These are phyloP conservation scores for Pseudoips prasinana DNA, from an alignment of 2,888 invertebrate species.

Conservation along the genomic window DNA sequence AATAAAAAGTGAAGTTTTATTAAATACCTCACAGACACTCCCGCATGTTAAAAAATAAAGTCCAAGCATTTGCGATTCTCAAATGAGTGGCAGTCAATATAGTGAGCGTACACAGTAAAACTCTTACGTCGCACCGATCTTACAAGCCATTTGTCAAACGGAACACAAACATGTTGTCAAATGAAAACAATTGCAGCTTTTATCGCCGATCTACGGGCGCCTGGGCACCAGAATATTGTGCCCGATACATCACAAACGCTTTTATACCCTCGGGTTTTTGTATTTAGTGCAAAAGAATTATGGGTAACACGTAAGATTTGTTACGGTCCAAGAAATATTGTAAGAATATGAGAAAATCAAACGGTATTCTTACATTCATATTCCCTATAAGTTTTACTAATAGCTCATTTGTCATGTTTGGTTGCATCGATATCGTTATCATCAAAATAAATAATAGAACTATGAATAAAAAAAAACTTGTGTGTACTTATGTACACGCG, in stretches of 20 bases:
- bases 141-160: slow-evolving; percentile 51
- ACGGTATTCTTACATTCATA: too few relatives aligned
- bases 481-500: too few relatives aligned
- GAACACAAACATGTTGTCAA: slow-evolving; percentile 58
- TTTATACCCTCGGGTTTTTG: slow-evolving; percentile 17
- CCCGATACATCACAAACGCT: slow-evolving; percentile 29
- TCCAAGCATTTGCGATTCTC: slow-evolving; percentile 5
- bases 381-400: too few relatives aligned
- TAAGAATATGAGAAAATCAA: too few relatives aligned
- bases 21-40: too few relatives aligned
- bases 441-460: too few relatives aligned
- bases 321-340: too few relatives aligned
- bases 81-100: slow-evolving; percentile 32
- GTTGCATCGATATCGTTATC: too few relatives aligned
- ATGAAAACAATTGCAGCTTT: slow-evolving; percentile 57
- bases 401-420: too few relatives aligned
- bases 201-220: slow-evolving; percentile 37
- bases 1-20: too few relatives aligned
- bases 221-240: slow-evolving; percentile 30
- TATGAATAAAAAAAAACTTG: too few relatives aligned
- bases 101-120: slow-evolving; percentile 32
- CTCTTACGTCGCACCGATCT: slow-evolving; percentile 40
- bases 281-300: slow-evolving; percentile 26
- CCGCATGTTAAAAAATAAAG: too few relatives aligned
- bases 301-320: slow-evolving; percentile 1